Percentiles rank a stretch among this genome's conserved stretches.
Conservation (phyloP, 2,888 invertebrate genomes). For the Acronicta leporina region DNA sequence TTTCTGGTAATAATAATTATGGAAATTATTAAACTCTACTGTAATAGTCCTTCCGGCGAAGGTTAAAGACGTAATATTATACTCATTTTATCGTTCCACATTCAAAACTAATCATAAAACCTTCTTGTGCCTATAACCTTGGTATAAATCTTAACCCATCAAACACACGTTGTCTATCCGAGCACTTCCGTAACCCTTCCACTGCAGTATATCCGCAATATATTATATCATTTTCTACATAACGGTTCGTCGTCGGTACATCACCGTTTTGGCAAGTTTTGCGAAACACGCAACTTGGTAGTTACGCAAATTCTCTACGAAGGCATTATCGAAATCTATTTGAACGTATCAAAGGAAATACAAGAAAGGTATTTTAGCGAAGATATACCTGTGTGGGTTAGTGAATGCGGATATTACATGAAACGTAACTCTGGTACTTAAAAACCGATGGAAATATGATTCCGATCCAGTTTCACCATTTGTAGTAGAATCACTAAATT, state of each 20-base stretch:
- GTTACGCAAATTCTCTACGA: conserved; percentile 46
- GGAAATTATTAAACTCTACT: too few species aligned
- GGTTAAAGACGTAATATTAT: conserved; percentile 1
- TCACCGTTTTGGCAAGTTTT: conserved; percentile 23
- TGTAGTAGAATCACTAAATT: too few species aligned
- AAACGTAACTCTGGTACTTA: neutral
- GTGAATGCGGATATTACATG: conserved; percentile 11
- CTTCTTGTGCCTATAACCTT: neutral
- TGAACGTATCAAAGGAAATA: neutral
- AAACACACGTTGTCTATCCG: conserved; percentile 1
- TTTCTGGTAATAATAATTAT: neutral
- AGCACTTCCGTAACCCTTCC: conserved; percentile 8
- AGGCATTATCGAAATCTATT: conserved; percentile 35
- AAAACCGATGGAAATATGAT: too few species aligned
- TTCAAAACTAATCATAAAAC: neutral
- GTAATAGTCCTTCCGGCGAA: conserved; percentile 14
- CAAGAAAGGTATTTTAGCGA: conserved; percentile 19
- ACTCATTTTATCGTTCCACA: conserved; percentile 14
- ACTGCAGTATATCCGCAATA: conserved; percentile 38
- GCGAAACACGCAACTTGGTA: conserved; percentile 39
- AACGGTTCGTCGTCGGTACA: conserved; percentile 12
- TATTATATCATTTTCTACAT: conserved; percentile 10
- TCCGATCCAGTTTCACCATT: too few species aligned
- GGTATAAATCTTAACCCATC: conserved; percentile 5
- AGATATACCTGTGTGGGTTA: neutral